phyloP scores from a whole-genome alignment of 2,113 vertebrate species.

The Pongo abelii region DNA sequence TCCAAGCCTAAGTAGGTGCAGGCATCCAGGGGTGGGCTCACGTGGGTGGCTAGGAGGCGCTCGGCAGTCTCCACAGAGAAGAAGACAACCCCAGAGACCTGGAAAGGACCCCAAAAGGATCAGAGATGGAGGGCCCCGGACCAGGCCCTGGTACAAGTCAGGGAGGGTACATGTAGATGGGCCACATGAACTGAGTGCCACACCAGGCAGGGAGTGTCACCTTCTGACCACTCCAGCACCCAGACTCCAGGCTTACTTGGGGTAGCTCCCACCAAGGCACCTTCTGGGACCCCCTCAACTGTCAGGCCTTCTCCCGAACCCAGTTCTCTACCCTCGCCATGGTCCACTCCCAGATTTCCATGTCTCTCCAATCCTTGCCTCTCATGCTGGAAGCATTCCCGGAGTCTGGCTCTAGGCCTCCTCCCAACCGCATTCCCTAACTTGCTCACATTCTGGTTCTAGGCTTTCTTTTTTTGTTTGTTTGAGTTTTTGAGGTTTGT shows the following conservation, averaged over 20 bases:
- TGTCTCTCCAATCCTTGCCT: not conserved
- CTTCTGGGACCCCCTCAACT: not conserved
- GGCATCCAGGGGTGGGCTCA: slow-evolving; percentile 92
- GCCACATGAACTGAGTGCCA: not conserved
- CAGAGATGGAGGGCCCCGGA: not conserved
- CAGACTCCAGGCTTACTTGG: not conserved
- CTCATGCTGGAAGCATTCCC: not conserved
- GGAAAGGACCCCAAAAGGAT: not conserved
- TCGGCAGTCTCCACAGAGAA: slow-evolving; percentile 91
- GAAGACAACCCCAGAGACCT: slow-evolving; percentile 96
- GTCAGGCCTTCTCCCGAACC: not conserved
- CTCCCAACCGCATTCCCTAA: not conserved
- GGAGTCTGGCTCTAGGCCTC: not conserved
- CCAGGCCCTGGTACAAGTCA: not conserved
- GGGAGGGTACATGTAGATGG: not conserved
- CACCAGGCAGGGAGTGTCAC: not conserved
- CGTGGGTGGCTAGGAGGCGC: slow-evolving; percentile 92
- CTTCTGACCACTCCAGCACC: not conserved
- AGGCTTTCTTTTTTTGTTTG: too few species aligned
- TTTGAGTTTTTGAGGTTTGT: too few species aligned
- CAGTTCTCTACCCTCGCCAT: not conserved
- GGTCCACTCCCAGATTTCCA: not conserved
- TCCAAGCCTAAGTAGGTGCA: slow-evolving; percentile 98
- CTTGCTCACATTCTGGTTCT: not conserved
- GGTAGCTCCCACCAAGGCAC: not conserved